Evolutionary conservation across 92 coral and sea anemone species (phyloP), one percentile per base, ranked within the genome.

Genomic region (Heliopora coerulea): DNA sequence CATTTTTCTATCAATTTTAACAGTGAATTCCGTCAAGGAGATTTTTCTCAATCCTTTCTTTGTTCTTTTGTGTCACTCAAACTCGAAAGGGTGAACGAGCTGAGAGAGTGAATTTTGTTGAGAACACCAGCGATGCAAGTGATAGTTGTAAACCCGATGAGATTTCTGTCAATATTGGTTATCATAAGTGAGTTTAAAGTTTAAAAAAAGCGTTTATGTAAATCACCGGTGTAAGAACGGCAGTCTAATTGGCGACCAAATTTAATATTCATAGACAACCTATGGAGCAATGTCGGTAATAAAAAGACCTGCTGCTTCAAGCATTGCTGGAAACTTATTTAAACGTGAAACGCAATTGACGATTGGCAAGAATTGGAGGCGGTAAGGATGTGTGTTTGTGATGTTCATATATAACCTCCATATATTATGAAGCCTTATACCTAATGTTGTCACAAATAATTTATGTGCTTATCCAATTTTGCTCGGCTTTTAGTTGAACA

Each of bases 211-310:
- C 39, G 33, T 46, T 56, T 66, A 66, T 42, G 73, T 11, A 66
- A 66, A 66, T 66, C 26, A 65, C 33, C 12, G 63, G 18, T 25
- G 15, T 12, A 12, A 17, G 32, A 0, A 7, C 26, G 28, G 13
- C 34, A 23, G 50, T 25, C 19, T 66, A 66, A 41, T 66, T 66
- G 73, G 56, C 28, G 3, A 27, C 24, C 41, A 57, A 21, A 66
- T 41, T 41, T 50, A 66, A 66, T 66, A 66, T 66, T 66, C 73
- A 66, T 66, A 9, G 23, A 12, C 7, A 11, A 46, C 21, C 10
- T 10, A 28, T 10, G 10, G 20, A 26, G 65, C 9, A 24, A 37
- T 33, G 54, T 19, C 39, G 42, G 0, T 18, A 35, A 34, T 23
- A 44, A 66, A 11, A 32, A 44, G 37, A 21, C n/a, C 20, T 24